A percentile compares a stretch with the other conserved stretches of the same genome.
Conservation (phyloP, 2,888 invertebrate species). For the Portevinia maculata region DNA sequence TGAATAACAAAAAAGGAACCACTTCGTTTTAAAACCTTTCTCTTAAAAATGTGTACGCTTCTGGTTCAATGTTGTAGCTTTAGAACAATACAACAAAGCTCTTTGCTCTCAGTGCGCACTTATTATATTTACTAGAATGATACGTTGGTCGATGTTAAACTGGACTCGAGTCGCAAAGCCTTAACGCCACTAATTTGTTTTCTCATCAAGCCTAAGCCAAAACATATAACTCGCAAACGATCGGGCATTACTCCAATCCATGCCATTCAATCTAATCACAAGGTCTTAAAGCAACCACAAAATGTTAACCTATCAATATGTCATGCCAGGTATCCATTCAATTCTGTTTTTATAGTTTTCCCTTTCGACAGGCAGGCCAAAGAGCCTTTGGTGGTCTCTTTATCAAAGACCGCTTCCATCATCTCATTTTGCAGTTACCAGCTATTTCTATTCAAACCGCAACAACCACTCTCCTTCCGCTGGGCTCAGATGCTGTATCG, state of each 20-base stretch:
- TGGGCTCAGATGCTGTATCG: constrained; percentile 49
- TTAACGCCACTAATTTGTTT: too few species aligned
- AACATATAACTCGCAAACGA: background rate
- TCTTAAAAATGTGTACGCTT: too few species aligned
- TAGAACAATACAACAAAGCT: too few species aligned
- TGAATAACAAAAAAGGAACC: too few species aligned
- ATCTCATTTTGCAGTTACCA: constrained; percentile 7
- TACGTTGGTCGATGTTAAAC: too few species aligned
- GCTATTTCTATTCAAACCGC: constrained; percentile 46
- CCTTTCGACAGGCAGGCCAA: constrained; percentile 58
- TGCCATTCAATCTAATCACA: background rate
- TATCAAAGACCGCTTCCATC: constrained; percentile 26
- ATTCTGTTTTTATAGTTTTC: constrained; percentile 62
- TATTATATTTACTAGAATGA: too few species aligned
- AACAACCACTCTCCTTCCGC: constrained; percentile 17
- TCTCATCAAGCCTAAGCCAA: too few species aligned
- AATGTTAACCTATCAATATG: constrained; percentile 15
- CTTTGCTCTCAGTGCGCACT: too few species aligned
- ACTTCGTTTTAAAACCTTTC: too few species aligned
- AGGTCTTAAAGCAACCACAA: constrained; percentile 30
- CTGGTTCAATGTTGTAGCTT: too few species aligned
- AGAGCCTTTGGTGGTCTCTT: constrained; percentile 57
- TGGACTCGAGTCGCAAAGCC: too few species aligned
- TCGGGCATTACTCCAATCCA: constrained; percentile 25
- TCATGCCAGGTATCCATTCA: constrained; percentile 45